Evolutionary conservation across 2,888 invertebrate genomes (phyloP).

Genomic region (Venusia cambrica): DNA sequence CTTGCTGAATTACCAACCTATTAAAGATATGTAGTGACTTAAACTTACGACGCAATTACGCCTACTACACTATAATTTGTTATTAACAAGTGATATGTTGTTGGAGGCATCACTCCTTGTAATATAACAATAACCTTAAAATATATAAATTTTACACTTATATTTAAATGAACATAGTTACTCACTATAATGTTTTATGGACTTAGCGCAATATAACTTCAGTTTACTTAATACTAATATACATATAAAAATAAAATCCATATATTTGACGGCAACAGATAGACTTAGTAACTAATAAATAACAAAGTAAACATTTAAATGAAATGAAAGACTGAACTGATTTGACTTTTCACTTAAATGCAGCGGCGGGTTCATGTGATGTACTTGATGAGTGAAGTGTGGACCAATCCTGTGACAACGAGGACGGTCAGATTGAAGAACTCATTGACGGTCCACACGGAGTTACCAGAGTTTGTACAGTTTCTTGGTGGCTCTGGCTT

Average conservation of each 20-base stretch:
- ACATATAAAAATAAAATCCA: slow-evolving; percentile 49
- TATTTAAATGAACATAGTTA: slow-evolving; percentile 56
- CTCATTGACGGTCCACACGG: slow-evolving; percentile 37
- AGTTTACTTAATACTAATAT: slow-evolving; percentile 69
- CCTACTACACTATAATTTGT: slow-evolving; percentile 72
- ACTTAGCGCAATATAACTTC: slow-evolving; percentile 72
- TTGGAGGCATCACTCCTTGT: slow-evolving; percentile 74
- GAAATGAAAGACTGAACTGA: slow-evolving; percentile 23
- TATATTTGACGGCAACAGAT: slow-evolving; percentile 55
- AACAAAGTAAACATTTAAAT: slow-evolving; percentile 34
- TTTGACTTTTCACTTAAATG: slow-evolving; percentile 21
- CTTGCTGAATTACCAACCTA: slow-evolving; percentile 50
- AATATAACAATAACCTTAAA: slow-evolving; percentile 61
- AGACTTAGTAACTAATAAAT: slow-evolving; percentile 35
- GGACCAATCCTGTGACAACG: slow-evolving; percentile 38
- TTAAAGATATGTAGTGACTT: slow-evolving; percentile 70
- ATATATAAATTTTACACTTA: slow-evolving; percentile 59
- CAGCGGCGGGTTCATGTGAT: slow-evolving; percentile 37
- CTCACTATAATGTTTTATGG: slow-evolving; percentile 54
- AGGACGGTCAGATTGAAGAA: slow-evolving; percentile 38
- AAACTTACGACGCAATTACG: slow-evolving; percentile 68
- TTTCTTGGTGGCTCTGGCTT: slow-evolving; percentile 67
- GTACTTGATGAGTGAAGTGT: slow-evolving; percentile 51
- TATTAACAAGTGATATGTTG: slow-evolving; percentile 81
- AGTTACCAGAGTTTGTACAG: slow-evolving; percentile 57